phyloP scores from a whole-genome alignment of 2,797 vertebrate species.

The Chaetodon trifasciatus region DNA sequence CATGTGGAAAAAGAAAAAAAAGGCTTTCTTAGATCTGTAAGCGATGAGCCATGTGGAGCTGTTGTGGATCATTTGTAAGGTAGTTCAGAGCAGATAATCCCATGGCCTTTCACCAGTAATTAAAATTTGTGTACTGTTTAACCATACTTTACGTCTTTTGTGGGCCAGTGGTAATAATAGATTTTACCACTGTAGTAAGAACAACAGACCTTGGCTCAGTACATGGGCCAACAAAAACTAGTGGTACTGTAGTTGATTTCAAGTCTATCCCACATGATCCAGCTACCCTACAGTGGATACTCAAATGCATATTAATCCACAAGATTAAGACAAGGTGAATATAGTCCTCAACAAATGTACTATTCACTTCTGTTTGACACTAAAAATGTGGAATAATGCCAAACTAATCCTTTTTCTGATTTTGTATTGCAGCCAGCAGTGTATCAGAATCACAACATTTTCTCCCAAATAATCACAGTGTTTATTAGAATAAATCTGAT shows the following conservation, averaged over 20 bases:
- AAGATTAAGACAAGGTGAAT: background rate
- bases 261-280: background rate
- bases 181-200: background rate
- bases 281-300: background rate
- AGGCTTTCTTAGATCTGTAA: background rate
- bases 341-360: background rate
- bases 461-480: background rate
- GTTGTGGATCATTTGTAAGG: slow-evolving; percentile 6
- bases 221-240: background rate
- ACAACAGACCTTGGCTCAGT: background rate
- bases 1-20: background rate
- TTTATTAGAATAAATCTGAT: too few relatives aligned
- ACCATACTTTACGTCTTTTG: slow-evolving; percentile 6
- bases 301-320: background rate
- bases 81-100: background rate
- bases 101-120: slow-evolving; percentile 7
- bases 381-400: background rate
- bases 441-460: background rate
- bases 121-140: background rate
- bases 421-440: background rate
- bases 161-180: background rate
- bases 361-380: background rate
- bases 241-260: background rate
- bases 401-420: background rate
- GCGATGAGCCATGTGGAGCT: background rate